These are phyloP conservation scores for Diadegma fenestrale DNA, from an alignment of 2,888 invertebrate species.

Conservation along the genomic window DNA sequence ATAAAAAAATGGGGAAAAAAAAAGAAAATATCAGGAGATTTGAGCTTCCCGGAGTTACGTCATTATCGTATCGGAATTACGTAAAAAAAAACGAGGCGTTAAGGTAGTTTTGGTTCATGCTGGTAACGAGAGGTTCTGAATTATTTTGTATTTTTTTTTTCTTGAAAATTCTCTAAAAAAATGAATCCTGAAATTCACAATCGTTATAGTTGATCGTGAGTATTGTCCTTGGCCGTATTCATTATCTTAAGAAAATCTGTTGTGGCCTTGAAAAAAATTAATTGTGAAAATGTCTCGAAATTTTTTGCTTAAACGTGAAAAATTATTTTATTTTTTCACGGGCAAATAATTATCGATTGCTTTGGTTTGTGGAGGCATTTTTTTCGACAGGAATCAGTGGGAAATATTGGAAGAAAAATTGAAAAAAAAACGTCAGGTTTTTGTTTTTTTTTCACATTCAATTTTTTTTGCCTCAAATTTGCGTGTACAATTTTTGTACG, in stretches of 20 bases:
- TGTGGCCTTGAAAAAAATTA: conserved; percentile 23
- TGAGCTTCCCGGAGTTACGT: conserved; percentile 60
- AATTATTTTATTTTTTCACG: not conserved
- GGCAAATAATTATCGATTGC: no score
- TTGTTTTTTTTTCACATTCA: conserved; percentile 8
- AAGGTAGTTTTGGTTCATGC: conserved; percentile 65
- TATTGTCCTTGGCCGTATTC: conserved; percentile 35
- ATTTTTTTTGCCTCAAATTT: conserved; percentile 29
- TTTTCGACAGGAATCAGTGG: not conserved
- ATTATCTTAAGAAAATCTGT: conserved; percentile 1
- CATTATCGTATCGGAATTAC: conserved; percentile 42
- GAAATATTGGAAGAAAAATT: not conserved
- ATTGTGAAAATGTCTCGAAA: conserved; percentile 13
- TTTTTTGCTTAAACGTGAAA: not conserved
- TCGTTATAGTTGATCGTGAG: conserved; percentile 2
- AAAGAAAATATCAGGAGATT: conserved; percentile 36
- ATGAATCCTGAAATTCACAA: conserved; percentile 22
- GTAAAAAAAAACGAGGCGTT: conserved; percentile 38
- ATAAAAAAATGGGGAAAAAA: not conserved
- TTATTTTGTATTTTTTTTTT: conserved; percentile 18
- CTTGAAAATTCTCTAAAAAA: not conserved
- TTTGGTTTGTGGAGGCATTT: not conserved
- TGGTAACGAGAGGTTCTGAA: conserved; percentile 59
- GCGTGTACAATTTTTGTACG: conserved; percentile 31
- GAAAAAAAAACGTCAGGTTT: not conserved